phyloP scores from a whole-genome alignment of 2,113 vertebrate species.

The Gambusia holbrooki region DNA sequence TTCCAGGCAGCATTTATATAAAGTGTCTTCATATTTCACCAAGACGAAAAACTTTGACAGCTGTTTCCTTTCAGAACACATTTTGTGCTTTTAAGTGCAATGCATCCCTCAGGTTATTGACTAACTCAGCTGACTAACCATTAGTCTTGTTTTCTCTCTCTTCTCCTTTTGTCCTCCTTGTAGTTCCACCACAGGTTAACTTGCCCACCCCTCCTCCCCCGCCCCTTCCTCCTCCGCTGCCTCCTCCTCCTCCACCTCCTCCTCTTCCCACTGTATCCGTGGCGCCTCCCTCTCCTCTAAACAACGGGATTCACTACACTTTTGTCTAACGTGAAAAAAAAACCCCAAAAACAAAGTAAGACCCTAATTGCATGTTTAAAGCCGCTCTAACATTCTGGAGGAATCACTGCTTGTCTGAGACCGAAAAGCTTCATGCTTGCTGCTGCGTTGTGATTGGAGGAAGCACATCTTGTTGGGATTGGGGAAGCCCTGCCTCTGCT shows the following conservation, averaged over 20 bases:
- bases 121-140: conserved; percentile 35
- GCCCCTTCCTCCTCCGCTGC: conserved; percentile 81
- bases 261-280: conserved; percentile 82
- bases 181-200: conserved; percentile 88
- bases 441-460: conserved; percentile 53
- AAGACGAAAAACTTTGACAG: neutral
- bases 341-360: conserved; percentile 88
- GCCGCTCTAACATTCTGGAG: conserved; percentile 53
- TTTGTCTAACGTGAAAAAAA: conserved; percentile 91
- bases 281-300: conserved; percentile 83
- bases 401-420: conserved; percentile 49
- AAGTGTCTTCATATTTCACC: neutral
- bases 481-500: conserved; percentile 48
- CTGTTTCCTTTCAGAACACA: neutral
- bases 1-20: neutral
- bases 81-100: neutral
- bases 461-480: conserved; percentile 51
- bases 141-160: conserved; percentile 51
- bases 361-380: conserved; percentile 80
- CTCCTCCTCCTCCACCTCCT: conserved; percentile 85
- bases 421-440: conserved; percentile 37
- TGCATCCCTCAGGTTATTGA: neutral
- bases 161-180: conserved; percentile 77
- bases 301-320: conserved; percentile 99
- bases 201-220: conserved; percentile 84